These are phyloP conservation scores for Piaya cayana DNA, from an alignment of 2,113 vertebrate species.

Conservation along the genomic window DNA sequence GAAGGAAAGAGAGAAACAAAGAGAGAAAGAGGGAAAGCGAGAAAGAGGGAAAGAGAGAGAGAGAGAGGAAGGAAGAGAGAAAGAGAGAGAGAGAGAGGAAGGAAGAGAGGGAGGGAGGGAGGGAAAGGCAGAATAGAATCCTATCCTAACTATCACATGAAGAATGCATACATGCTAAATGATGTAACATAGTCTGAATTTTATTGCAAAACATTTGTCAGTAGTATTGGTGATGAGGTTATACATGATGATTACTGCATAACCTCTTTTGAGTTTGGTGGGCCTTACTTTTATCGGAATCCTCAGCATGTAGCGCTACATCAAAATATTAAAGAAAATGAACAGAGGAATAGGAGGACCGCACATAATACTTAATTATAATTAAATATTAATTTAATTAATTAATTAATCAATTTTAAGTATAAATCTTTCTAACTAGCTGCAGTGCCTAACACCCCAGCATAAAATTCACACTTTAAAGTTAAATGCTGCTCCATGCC, in stretches of 20 bases:
- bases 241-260: not conserved
- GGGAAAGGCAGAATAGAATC: not conserved
- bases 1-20: too few species aligned
- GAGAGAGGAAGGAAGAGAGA: not conserved
- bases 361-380: constrained; percentile 65
- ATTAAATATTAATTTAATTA: constrained; percentile 71
- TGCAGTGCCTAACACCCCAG: constrained; percentile 38
- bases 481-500: constrained; percentile 28
- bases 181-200: not conserved
- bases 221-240: not conserved
- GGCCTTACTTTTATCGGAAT: not conserved
- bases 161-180: not conserved
- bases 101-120: not conserved
- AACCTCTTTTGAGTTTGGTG: not conserved
- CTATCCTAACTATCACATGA: not conserved
- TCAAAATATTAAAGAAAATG: constrained; percentile 20
- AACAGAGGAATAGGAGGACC: constrained; percentile 20
- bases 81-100: not conserved
- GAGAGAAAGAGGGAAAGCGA: too few species aligned
- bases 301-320: not conserved
- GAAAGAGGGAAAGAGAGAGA: too few species aligned
- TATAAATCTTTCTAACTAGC: constrained; percentile 73
- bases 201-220: not conserved
- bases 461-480: constrained; percentile 63
- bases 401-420: constrained; percentile 72